Percentiles rank a stretch among this genome's conserved stretches.
Evolutionary conservation across 2,888 invertebrate species (phyloP).

Genomic region (Calliopum simillimum): DNA sequence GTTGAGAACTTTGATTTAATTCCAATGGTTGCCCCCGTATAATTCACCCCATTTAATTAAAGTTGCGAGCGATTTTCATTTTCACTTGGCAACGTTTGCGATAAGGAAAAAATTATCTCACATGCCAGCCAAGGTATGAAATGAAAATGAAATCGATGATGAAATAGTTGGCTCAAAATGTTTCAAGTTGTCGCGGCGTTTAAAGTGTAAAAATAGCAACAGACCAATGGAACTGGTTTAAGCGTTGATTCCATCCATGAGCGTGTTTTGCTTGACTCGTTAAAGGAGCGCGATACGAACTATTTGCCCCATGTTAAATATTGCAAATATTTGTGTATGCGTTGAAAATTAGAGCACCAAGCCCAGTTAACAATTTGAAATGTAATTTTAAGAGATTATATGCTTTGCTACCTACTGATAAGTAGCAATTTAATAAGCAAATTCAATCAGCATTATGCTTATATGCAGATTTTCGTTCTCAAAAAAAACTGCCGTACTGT

Average conservation of each 20-base stretch:
- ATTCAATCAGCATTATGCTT: too few relatives aligned
- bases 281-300: conserved; percentile 1
- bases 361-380: conserved; percentile 10
- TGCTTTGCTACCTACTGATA: too few relatives aligned
- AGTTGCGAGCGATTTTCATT: not conserved
- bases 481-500: too few relatives aligned
- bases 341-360: conserved; percentile 7
- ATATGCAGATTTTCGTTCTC: too few relatives aligned
- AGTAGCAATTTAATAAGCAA: too few relatives aligned
- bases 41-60: not conserved
- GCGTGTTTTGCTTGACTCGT: conserved; percentile 3
- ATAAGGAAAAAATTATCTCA: conserved; percentile 2
- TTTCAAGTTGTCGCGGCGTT: conserved; percentile 9
- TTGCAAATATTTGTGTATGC: not conserved
- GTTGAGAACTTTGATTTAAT: not conserved
- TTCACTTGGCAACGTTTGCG: not conserved
- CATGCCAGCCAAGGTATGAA: not conserved
- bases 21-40: not conserved
- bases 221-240: conserved; percentile 15
- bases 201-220: conserved; percentile 1
- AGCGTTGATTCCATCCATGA: not conserved
- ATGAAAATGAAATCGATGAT: conserved; percentile 21
- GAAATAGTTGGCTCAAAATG: conserved; percentile 8
- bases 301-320: not conserved
- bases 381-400: too few relatives aligned